A percentile compares a stretch with the other conserved stretches of the same genome.
These are phyloP conservation scores for Athrips mouffetella DNA, from an alignment of 2,888 invertebrate species.

Conservation along the genomic window DNA sequence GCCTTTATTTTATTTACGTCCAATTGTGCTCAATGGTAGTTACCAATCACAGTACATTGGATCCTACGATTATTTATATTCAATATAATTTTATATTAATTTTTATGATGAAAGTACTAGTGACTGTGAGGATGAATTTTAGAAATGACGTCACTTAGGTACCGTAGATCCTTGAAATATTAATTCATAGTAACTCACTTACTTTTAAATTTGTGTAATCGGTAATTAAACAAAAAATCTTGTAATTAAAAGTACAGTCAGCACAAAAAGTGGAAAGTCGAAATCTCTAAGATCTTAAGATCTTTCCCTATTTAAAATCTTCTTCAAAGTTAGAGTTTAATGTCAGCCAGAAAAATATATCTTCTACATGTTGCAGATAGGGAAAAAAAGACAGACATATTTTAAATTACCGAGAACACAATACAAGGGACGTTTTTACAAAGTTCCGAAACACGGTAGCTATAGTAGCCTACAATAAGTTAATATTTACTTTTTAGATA, in stretches of 20 bases:
- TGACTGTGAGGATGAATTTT: slow-evolving; percentile 28
- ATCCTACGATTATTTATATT: slow-evolving; percentile 54
- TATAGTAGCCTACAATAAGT: slow-evolving; percentile 61
- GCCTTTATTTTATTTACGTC: slow-evolving; percentile 28
- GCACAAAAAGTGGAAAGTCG: too few relatives aligned
- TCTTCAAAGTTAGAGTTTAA: too few relatives aligned
- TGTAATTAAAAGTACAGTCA: too few relatives aligned
- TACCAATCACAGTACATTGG: slow-evolving; percentile 69
- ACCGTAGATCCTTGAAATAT: background rate
- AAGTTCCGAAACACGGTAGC: slow-evolving; percentile 38
- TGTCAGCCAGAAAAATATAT: too few relatives aligned
- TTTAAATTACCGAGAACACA: background rate
- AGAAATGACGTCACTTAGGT: slow-evolving; percentile 6
- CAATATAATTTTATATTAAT: slow-evolving; percentile 44
- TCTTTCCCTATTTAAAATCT: too few relatives aligned
- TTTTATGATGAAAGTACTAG: slow-evolving; percentile 20
- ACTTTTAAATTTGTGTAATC: background rate
- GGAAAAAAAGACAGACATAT: too few relatives aligned
- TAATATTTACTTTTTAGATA: slow-evolving; percentile 70
- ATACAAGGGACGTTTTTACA: slow-evolving; percentile 36
- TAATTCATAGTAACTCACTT: background rate
- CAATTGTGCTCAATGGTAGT: slow-evolving; percentile 58
- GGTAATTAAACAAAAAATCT: background rate
- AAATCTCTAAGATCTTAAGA: too few relatives aligned
- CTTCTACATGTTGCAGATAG: too few relatives aligned